A percentile compares a stretch with the other conserved stretches of the same genome.
Evolutionary conservation across 2,797 vertebrate genomes (phyloP).

Genomic region (Psittacula derbiana): DNA sequence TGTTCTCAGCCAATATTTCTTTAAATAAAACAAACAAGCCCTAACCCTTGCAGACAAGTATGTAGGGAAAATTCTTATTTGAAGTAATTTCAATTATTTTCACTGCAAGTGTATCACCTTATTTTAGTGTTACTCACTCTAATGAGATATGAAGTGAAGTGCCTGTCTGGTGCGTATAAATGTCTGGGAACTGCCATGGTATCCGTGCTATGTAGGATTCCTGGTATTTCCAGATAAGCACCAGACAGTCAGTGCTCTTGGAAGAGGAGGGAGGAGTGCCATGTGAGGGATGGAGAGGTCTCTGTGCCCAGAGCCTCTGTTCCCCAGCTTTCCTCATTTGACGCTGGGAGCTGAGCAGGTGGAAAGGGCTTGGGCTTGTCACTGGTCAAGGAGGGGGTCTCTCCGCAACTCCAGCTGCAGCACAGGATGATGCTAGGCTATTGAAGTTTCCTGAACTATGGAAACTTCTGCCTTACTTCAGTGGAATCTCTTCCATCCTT

Average conservation of each 20-base stretch:
- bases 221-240: constrained; percentile 25
- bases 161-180: not conserved
- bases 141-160: not conserved
- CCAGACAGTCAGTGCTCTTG: not conserved
- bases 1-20: not conserved
- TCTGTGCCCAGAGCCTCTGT: not conserved
- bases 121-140: not conserved
- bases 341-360: not conserved
- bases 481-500: not conserved
- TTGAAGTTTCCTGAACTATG: not conserved
- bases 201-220: not conserved
- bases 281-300: not conserved
- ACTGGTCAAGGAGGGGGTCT: not conserved
- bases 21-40: not conserved
- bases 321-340: not conserved
- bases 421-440: not conserved
- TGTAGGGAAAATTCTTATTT: not conserved
- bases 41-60: not conserved
- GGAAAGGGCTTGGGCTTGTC: not conserved
- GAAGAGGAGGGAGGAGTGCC: not conserved
- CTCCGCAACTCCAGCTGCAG: not conserved
- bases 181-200: not conserved
- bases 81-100: not conserved
- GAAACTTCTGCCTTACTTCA: not conserved
- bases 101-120: not conserved